Base-by-base conservation (phyloP, 2,888 invertebrate genomes). In the Polymixis flavicincta region DNA sequence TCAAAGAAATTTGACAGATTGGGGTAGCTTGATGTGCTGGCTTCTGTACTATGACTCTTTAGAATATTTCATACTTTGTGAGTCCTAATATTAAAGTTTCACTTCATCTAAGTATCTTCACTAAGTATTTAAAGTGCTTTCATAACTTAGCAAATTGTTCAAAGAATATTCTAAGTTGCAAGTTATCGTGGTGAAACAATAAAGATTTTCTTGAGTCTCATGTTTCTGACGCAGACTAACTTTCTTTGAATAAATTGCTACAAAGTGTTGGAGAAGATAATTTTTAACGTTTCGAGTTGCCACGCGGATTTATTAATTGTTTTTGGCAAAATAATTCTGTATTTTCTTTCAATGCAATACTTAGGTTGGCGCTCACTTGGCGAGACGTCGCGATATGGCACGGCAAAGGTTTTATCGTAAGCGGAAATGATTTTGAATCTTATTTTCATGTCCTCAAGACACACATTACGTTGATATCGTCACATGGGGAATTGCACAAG, bases 101-200 rank as follows among this genome's bases (percentile, higher is more conserved):
- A 61, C 37, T 22, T 37, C 6, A 1, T 37, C 11, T 19, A 11
- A 52, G 60, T 28, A 78, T 1, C 8, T 32, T 22, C 13, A 22
- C 32, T 22, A 65, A 78, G 65, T 83, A 77, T 65, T 65, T 52
- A 14, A 77, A 79, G 50, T 60, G 25, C 78, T 83, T 73, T 60
- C 54, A 55, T 61, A 69, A 83, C 70, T 83, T 61, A 9, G 64
- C 11, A 83, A 78, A 55, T 37, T 73, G 55, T 78, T 83, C 22
- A 11, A 37, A 60, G 64, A 77, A 69, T 77, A 45, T 82, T n/a
- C 17, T 6, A 63, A 67, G 37, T 60, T 50, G 45, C n/a, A 52
- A 75, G 50, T 52, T 50, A 25, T 13, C 14, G 50, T 25, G 37
- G 28, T 50, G 13, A 54, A 82, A 60, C 64, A 77, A 77, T 79